Percentiles rank a stretch among this genome's conserved stretches.
Conservation (phyloP, 2,797 vertebrate genomes). For the Malurus splendens region DNA sequence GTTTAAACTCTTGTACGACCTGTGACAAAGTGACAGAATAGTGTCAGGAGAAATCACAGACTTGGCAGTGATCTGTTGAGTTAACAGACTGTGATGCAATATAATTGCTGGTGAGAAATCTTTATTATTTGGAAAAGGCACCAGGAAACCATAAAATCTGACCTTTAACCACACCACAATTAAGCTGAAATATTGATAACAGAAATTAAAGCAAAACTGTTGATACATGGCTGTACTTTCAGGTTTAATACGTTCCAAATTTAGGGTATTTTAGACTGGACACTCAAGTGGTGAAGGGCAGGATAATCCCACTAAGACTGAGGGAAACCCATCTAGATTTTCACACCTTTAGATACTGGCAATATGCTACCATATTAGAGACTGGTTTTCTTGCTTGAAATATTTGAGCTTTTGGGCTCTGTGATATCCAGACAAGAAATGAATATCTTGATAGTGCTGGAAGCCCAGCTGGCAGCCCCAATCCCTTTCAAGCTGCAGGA, state of each 20-base stretch:
- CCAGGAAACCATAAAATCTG: constrained; percentile 44
- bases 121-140: constrained; percentile 31
- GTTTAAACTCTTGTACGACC: constrained; percentile 30
- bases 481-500: constrained; percentile 30
- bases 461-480: not conserved
- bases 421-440: constrained; percentile 8
- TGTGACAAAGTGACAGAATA: constrained; percentile 30
- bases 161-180: constrained; percentile 26
- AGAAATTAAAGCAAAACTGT: constrained; percentile 31
- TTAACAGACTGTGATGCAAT: constrained; percentile 27
- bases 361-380: not conserved
- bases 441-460: not conserved
- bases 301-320: not conserved
- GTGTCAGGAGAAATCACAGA: constrained; percentile 34
- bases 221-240: constrained; percentile 9
- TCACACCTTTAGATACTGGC: constrained; percentile 4
- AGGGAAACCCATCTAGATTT: not conserved
- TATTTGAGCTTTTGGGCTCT: constrained; percentile 42
- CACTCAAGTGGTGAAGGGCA: not conserved
- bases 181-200: constrained; percentile 47
- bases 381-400: constrained; percentile 40
- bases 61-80: constrained; percentile 18
- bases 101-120: constrained; percentile 28
- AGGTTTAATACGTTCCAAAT: constrained; percentile 29
- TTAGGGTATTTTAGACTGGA: not conserved